Evolutionary conservation across 2,888 invertebrate genomes (phyloP), one percentile per base, ranked within the genome.

Genomic region (Aporophyla nigra): DNA sequence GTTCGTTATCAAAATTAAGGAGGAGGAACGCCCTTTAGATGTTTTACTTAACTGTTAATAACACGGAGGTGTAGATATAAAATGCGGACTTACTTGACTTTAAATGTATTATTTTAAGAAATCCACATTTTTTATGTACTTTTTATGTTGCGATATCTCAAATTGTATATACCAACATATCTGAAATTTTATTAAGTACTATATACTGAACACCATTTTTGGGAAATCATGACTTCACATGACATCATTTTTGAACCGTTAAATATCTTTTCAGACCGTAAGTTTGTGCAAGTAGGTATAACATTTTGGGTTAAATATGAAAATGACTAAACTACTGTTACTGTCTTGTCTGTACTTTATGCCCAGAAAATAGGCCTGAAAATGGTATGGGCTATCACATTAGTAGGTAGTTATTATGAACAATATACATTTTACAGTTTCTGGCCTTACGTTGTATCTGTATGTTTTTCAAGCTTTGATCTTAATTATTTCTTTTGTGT

Each of bases 21-120:
- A 86, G 85, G 84, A 88, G 90, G 89, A 91, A 92, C 93, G 93
- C 92, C 94, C 92, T 95, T 93, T 92, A 88, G 92, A 94, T 93
- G 94, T 95, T 95, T 94, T 94, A 94, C 94, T 95, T 93, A 95
- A 93, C 92, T 92, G 92, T 93, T 94, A 93, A 93, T 93, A 94
- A 93, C 90, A 90, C 89, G 88, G 86, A 93, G 92, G 92, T 94
- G 93, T 93, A 93, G 92, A 93, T 93, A 93, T 93, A 93, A 94
- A 94, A 94, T 88, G 90, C 88, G 88, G 88, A 88, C 91, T 91
- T 91, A 91, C 90, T 93, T 91, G 90, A 89, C 89, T 91, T 90
- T 91, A 90, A 92, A 93, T 90, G 88, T 92, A 91, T 92, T 91
- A 91, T 92, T 91, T 90, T 88, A 91, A 90, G 87, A 90, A 89